These are phyloP conservation scores for Drosophila kanapiae DNA, from an alignment of 1,140 invertebrate species.

Conservation along the genomic window DNA sequence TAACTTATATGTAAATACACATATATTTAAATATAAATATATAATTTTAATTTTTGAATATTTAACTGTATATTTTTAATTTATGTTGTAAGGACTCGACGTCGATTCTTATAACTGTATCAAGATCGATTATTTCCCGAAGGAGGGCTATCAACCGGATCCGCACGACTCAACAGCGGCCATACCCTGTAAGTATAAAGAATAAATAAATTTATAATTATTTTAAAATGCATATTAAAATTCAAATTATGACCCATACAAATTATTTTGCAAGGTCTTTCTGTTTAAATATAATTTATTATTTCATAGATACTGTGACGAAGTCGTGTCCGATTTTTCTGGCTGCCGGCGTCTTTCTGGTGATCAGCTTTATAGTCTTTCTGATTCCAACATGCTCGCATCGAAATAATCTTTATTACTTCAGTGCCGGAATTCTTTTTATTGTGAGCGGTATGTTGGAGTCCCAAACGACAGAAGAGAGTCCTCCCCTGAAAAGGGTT, in stretches of 20 bases:
- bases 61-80: neutral
- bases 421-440: slow-evolving; percentile 89
- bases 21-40: neutral
- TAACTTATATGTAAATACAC: too few relatives aligned
- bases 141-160: slow-evolving; percentile 93
- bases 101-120: slow-evolving; percentile 88
- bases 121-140: slow-evolving; percentile 94
- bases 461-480: too few relatives aligned
- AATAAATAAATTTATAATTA: neutral
- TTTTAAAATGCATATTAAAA: neutral
- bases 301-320: slow-evolving; percentile 88
- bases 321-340: slow-evolving; percentile 89
- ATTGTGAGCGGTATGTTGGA: slow-evolving; percentile 87
- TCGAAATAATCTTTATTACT: slow-evolving; percentile 88
- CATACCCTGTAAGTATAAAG: slow-evolving; percentile 92
- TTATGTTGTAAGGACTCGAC: slow-evolving; percentile 36
- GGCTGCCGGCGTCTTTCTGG: slow-evolving; percentile 87
- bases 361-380: slow-evolving; percentile 88
- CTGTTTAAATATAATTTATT: neutral
- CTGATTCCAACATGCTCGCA: slow-evolving; percentile 87
- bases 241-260: neutral
- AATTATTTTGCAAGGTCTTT: neutral
- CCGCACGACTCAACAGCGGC: slow-evolving; percentile 94
- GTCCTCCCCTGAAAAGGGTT: neutral
- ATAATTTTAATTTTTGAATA: neutral